Base-by-base conservation (phyloP, 2,797 vertebrate species). In the Eurystomus glaucurus region DNA sequence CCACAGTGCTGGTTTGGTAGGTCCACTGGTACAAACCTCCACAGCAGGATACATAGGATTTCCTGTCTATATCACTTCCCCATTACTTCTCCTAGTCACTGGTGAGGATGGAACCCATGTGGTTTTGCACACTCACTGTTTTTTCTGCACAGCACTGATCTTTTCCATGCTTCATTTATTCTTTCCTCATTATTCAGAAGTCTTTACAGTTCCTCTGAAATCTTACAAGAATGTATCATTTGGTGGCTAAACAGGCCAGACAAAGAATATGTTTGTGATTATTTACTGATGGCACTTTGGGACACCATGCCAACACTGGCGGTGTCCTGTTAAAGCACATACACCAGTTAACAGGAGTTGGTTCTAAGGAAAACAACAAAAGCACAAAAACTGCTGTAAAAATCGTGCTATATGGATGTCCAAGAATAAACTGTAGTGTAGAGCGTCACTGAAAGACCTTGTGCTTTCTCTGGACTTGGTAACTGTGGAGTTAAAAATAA, bases 91-190 rank as follows among this genome's bases (percentile, higher is more conserved):
- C 26, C 14, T 29, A 33, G 28, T 21, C 57, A 18, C 55, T 66
- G 12, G 6, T 71, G 52, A 37, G 28, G 31, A 19, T 31, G 16
- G 16, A 20, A 64, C 37, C 37, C 37, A 33, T 4, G 18, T 28
- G 12, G 64, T 35, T 64, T 37, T 1, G 1, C 3, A 2, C 1
- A 2, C 5, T 7, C 37, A 14, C 19, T 65, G 20, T 21, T 55
- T 33, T 23, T 75, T 43, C 37, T 66, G 33, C 29, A 8, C 23
- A 4, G 8, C 10, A 9, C 14, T 46, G 41, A 6, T 35, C 12
- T 62, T 55, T 60, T 43, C 18, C 0, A 0, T 64, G 14, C 31
- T 82, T 52, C 5, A 1, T 55, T 88, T 74, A 39, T 54, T 64
- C 13, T 68, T 48, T 79, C 18, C 28, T 39, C 8, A 3, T 68